phyloP scores from a whole-genome alignment of 2,797 vertebrate genomes.

The Periophthalmus magnuspinnatus region DNA sequence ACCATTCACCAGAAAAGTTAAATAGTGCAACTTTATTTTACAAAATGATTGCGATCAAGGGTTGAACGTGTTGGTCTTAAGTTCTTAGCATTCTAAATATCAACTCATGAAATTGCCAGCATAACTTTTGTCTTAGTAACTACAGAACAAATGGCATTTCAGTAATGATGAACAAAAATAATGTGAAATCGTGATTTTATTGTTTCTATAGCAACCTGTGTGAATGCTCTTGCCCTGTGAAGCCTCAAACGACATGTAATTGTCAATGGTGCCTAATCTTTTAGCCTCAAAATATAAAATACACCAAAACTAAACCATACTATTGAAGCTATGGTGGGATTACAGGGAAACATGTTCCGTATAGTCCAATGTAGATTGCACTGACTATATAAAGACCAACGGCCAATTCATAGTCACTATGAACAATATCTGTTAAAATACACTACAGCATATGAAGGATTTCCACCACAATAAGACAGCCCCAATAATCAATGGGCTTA shows the following conservation, averaged over 20 bases:
- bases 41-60: neutral
- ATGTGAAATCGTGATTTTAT: neutral
- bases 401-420: too few species aligned
- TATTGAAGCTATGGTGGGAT: constrained; percentile 9
- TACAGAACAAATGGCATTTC: neutral
- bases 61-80: neutral
- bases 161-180: constrained; percentile 5
- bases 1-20: neutral
- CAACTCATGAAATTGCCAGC: neutral
- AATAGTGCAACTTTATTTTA: neutral
- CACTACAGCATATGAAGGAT: neutral
- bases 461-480: neutral
- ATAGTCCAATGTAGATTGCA: neutral
- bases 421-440: neutral
- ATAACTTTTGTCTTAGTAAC: constrained; percentile 6
- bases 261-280: constrained; percentile 58
- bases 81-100: neutral
- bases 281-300: constrained; percentile 32
- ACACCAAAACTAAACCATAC: constrained; percentile 28
- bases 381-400: neutral
- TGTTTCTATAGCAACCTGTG: constrained; percentile 18
- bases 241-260: constrained; percentile 41
- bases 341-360: constrained; percentile 1
- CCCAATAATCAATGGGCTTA: too few species aligned
- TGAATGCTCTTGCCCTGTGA: constrained; percentile 23